Percentiles rank a stretch among this genome's conserved stretches.
Evolutionary conservation across 2,888 invertebrate genomes (phyloP).

Genomic region (Papilio protenor): DNA sequence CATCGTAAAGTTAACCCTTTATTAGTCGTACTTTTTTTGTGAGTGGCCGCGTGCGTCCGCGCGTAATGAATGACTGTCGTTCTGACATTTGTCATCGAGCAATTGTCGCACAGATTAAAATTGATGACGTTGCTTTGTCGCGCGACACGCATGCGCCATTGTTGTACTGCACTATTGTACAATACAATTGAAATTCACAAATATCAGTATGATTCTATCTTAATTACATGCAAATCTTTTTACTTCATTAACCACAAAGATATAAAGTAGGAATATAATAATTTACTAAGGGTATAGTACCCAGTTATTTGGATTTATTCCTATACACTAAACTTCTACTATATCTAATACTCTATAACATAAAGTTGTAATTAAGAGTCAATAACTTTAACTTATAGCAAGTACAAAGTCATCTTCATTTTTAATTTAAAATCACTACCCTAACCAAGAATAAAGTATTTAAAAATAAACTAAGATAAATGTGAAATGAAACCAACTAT

Average conservation of each 20-base stretch:
- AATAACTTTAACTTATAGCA: neutral
- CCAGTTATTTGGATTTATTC: neutral
- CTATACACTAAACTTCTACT: neutral
- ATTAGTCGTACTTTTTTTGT: conserved; percentile 72
- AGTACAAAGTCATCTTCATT: neutral
- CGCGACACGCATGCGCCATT: conserved; percentile 66
- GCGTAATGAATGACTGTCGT: conserved; percentile 79
- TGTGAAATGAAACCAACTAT: conserved; percentile 38
- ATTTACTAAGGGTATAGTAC: neutral
- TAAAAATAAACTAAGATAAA: neutral
- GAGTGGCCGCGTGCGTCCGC: conserved; percentile 72
- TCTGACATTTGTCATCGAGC: conserved; percentile 83
- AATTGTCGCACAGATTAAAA: conserved; percentile 84
- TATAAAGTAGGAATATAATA: neutral
- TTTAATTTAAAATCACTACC: neutral
- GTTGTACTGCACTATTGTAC: conserved; percentile 66
- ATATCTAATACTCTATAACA: neutral
- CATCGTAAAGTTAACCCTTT: conserved; percentile 75
- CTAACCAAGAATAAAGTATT: neutral
- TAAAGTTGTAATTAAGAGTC: neutral
- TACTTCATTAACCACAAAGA: conserved; percentile 20
- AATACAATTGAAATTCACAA: conserved; percentile 62
- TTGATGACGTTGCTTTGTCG: conserved; percentile 83
- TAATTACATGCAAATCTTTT: conserved; percentile 40
- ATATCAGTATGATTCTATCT: conserved; percentile 44